Evolutionary conservation across 92 coral and sea anemone genomes (phyloP).

Genomic region (Metridium senile): DNA sequence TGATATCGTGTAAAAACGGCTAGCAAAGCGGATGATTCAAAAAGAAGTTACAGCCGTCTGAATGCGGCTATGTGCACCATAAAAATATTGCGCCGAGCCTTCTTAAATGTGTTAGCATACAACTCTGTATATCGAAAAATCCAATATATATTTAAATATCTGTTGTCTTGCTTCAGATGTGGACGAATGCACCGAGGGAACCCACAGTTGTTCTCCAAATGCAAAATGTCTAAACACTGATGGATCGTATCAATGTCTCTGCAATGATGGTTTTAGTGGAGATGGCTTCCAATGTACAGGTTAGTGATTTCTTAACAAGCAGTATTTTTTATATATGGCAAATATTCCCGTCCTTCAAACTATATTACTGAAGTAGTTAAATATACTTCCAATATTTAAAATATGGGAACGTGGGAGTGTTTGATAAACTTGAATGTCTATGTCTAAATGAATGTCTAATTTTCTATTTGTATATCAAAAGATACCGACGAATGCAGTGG

Average conservation of each 20-base stretch:
- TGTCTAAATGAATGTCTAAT: neutral
- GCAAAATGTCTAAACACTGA: constrained; percentile 53
- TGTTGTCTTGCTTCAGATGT: constrained; percentile 22
- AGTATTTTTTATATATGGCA: too few species aligned
- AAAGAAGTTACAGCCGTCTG: too few species aligned
- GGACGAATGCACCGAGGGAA: constrained; percentile 37
- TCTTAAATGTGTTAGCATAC: neutral
- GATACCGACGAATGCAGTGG: constrained; percentile 56
- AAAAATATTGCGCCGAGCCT: too few species aligned
- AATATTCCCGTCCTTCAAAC: too few species aligned
- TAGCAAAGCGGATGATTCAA: too few species aligned
- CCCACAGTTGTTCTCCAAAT: constrained; percentile 39
- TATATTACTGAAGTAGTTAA: too few species aligned
- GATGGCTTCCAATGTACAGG: constrained; percentile 58
- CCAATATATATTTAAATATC: neutral
- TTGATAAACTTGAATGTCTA: too few species aligned
- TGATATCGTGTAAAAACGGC: too few species aligned
- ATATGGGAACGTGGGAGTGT: too few species aligned
- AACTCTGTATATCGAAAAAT: too few species aligned
- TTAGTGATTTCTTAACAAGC: neutral
- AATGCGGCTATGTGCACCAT: too few species aligned
- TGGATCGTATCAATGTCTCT: constrained; percentile 62
- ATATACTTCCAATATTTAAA: too few species aligned
- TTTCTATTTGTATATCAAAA: neutral
- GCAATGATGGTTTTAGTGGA: constrained; percentile 62